Base-by-base conservation (phyloP, 2,797 vertebrate species). In the Pseudopleuronectes americanus region DNA sequence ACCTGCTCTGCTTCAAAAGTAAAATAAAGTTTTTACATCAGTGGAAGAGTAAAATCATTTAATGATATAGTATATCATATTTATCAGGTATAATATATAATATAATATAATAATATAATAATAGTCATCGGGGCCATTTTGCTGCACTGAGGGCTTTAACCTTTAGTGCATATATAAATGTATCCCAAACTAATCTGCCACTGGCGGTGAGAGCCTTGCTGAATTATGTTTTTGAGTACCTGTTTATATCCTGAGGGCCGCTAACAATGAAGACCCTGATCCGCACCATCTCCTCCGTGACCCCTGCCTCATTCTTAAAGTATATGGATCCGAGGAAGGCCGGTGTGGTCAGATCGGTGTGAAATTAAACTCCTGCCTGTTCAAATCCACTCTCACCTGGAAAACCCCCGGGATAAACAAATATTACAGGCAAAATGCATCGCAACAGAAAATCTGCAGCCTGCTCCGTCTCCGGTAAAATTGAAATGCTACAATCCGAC, bases 401-500 rank as follows among this genome's bases (percentile, higher is more conserved):
- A 59, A 45, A 54, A 74, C 7, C 8, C 8, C 6, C 6, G 4
- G 7, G 45, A 68, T 38, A 6, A 56, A 16, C 48, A 80, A 64
- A 66, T 23, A 57, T n/a, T 8, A 66, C 55, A 60, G 8, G 31
- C 8, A 19, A 28, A 22, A 58, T 33, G 33, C 21, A 52, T 28
- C n/a, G 2, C 8, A 4, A 4, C 43, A n/a, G 23, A 16, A 4
- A 48, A 7, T 49, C 38, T 57, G 8, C 63, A 60, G 54, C 8
- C 1, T 0, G 5, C 57, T 64, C 51, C 12, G 26, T 64, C 16
- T 36, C 22, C 9, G 19, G 55, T 12, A 24, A 17, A 41, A 8
- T 43, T 68, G 36, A 14, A 8, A 49, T 33, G 52, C 36, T 21
- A 22, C 41, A 17, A 26, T 66, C 59, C 68, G n/a, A 68, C 24